These are phyloP conservation scores for Bucorvus abyssinicus DNA, from an alignment of 2,797 vertebrate species.

Conservation along the genomic window DNA sequence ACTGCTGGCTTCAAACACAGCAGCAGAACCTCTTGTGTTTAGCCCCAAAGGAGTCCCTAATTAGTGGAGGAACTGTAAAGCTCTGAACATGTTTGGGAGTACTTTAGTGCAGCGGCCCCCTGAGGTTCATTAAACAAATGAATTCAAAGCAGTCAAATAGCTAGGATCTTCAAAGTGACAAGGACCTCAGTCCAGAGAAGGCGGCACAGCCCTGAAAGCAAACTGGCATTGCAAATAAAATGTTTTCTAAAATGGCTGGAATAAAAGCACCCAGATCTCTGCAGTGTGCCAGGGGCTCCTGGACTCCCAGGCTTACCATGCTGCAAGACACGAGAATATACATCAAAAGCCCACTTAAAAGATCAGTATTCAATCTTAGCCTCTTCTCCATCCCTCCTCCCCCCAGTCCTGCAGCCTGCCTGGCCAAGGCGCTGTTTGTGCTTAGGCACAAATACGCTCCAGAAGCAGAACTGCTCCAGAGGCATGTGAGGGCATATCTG, in stretches of 20 bases:
- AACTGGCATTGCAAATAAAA: background rate
- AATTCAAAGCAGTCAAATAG: slow-evolving; percentile 5
- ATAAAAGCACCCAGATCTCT: background rate
- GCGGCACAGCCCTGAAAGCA: background rate
- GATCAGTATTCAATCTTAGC: background rate
- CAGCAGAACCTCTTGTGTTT: slow-evolving; percentile 1
- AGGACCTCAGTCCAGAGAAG: background rate
- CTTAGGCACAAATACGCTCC: background rate
- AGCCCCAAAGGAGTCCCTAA: slow-evolving; percentile 49
- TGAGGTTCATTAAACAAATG: slow-evolving; percentile 54
- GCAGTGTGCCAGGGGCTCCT: background rate
- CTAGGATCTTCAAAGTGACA: slow-evolving; percentile 42
- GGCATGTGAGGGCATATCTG: background rate
- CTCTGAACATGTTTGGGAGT: slow-evolving; percentile 11
- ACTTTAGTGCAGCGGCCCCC: slow-evolving; percentile 2
- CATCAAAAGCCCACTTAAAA: background rate
- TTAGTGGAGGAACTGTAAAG: slow-evolving; percentile 46
- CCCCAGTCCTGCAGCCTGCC: background rate
- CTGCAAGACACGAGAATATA: background rate
- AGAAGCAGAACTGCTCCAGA: background rate
- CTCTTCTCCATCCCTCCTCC: background rate
- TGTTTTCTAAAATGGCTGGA: background rate
- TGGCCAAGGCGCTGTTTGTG: background rate
- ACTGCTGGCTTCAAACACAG: background rate
- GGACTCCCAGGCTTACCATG: background rate